These are phyloP conservation scores for Channa maculata DNA, from an alignment of 2,113 vertebrate genomes.

Conservation along the genomic window DNA sequence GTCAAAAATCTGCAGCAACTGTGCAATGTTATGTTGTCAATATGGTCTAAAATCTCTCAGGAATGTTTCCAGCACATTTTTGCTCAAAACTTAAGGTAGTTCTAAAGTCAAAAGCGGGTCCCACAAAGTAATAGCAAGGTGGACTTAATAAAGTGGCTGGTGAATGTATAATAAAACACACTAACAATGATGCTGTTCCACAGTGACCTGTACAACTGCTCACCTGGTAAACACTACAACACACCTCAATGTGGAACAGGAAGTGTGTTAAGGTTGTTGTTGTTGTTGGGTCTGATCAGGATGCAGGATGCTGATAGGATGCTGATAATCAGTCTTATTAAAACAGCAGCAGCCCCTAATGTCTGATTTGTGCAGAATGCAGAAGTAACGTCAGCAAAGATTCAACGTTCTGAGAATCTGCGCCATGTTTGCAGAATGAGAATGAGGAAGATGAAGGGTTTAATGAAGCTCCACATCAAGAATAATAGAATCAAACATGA, in stretches of 20 bases:
- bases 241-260: conserved; percentile 2
- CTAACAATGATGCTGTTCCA: too few relatives aligned
- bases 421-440: conserved; percentile 4
- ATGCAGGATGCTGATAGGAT: conserved; percentile 14
- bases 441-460: conserved; percentile 1
- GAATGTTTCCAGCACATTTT: too few relatives aligned
- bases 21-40: too few relatives aligned
- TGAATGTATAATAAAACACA: too few relatives aligned
- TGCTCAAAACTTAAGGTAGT: too few relatives aligned
- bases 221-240: too few relatives aligned
- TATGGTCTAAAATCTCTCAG: too few relatives aligned
- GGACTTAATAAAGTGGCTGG: too few relatives aligned
- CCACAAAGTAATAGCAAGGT: too few relatives aligned
- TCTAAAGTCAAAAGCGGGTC: too few relatives aligned
- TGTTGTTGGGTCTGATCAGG: conserved; percentile 19
- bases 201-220: background rate
- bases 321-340: conserved; percentile 28
- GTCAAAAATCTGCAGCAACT: too few relatives aligned
- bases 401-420: conserved; percentile 33
- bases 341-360: background rate
- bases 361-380: conserved; percentile 15
- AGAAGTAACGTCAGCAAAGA: conserved; percentile 32
- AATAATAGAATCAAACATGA: conserved; percentile 18
- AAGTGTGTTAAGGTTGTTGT: background rate
- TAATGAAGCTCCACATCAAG: conserved; percentile 16